Base-by-base conservation (phyloP, 92 coral and sea anemone genomes). In the Parazoanthus swiftii region DNA sequence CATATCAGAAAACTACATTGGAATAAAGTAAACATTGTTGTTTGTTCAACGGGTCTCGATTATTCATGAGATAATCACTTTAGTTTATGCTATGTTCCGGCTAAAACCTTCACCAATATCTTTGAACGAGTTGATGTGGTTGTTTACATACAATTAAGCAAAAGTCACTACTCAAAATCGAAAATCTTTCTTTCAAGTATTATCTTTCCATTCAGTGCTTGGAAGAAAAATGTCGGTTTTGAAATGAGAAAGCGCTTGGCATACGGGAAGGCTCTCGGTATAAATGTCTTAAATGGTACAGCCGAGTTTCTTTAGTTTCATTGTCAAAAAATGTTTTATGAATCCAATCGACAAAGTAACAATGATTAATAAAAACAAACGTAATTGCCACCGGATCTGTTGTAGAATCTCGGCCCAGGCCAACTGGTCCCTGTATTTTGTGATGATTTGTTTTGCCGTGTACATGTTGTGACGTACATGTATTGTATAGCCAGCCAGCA, bases 51-150 rank as follows among this genome's bases (percentile, higher is more conserved):
- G 39, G n/a, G 43, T 39, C 39, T 76, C 23, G n/a, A 76, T 36
- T 39, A 76, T 39, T 76, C 10, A 76, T 76, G 33, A 76, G 54
- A 18, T 21, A 76, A 76, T 44, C 80, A 76, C 80, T 76, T 76
- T 37, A 76, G 25, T 21, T 76, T 39, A 76, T 76, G 11, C 14
- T 37, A 16, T 76, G 25, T n/a, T 39, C 44, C 26, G 7, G 79
- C 14, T 23, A 38, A 21, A 36, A 11, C 29, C 26, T 39, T 44
- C 54, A 76, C 48, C 54, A 76, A 44, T 23, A 76, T 8, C 79
- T 48, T 48, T 48, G 51, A 48, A 48, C 21, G 48, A 74, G 50
- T 36, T 15, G 66, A 1, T 1, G 42, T 20, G 66, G 66, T 58
- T 58, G 18, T 14, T 58, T 58, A 15, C 23, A 58, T 0, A 3